Evolutionary conservation across 2,113 vertebrate genomes (phyloP), one percentile per base, ranked within the genome.

Genomic region (Hippocampus abdominalis): DNA sequence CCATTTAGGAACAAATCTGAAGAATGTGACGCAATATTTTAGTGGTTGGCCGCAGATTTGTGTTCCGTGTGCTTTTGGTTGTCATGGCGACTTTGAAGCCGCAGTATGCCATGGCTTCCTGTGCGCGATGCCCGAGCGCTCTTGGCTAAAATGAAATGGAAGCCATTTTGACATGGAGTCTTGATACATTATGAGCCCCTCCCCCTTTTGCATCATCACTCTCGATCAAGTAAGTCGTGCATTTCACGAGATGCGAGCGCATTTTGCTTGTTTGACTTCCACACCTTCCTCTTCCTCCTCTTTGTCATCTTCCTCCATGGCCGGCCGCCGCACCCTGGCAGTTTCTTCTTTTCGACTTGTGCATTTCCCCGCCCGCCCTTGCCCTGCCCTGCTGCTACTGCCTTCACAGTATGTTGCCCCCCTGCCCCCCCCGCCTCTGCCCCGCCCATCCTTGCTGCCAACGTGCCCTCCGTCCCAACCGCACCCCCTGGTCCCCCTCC

Each of bases 111-210:
- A 10, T 36, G 18, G 36, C 59, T 61, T 39, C 20, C 60, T 62
- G 60, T 40, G 5, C 16, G 29, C 29, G 6, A 32, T 2, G 46
- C 16, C 46, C 3, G 5, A 25, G 23, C 8, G n/a, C 56, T 59
- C 12, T 59, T 16, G 56, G 56, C 57, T 59, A 69, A 70, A 46
- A 73, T 61, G 27, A 68, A 70, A 80, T 72, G 49, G 85, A 91
- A 91, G 90, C 90, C 91, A 85, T 87, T 90, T 88, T 92, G 91
- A 92, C 89, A 91, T 92, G 90, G 90, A 90, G 89, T 92, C 89
- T 92, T 90, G 51, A 54, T 92, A 89, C 89, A 90, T 89, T 88
- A 63, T 81, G 84, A 54, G 51, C 71, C 80, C 80, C 49, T 73
- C 59, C 60, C 83, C 85, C 88, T 87, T 87, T 83, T 91, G 91